Conservation (phyloP, 2,888 invertebrate genomes). For the Morpho achilles region DNA sequence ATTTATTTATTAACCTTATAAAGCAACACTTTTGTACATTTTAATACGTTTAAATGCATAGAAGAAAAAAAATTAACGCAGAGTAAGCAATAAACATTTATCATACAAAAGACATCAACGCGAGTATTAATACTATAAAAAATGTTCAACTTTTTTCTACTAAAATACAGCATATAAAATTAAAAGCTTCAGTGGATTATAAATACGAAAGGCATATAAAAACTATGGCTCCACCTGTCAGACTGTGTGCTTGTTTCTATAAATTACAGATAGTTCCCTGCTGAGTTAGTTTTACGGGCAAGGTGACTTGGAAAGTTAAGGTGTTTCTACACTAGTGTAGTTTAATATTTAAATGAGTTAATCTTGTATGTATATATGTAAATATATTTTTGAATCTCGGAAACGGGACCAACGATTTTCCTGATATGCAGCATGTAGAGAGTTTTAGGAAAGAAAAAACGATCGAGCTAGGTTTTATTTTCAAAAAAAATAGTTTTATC, state of each 20-base stretch:
- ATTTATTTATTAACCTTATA: no score
- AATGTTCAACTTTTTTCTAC: constrained; percentile 5
- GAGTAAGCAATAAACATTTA: neutral
- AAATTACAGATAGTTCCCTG: constrained; percentile 36
- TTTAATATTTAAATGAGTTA: no score
- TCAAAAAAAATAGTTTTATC: no score
- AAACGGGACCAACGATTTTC: no score
- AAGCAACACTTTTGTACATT: no score
- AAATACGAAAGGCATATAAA: constrained; percentile 15
- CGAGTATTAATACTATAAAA: neutral
- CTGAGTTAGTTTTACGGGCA: constrained; percentile 46
- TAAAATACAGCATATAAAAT: neutral
- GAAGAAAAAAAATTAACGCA: no score
- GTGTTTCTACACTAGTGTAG: neutral
- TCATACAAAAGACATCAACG: constrained; percentile 26
- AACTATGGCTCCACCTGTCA: constrained; percentile 18
- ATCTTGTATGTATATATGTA: no score
- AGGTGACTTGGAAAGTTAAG: constrained; percentile 15
- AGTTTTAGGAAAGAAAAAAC: no score
- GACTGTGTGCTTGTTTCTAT: constrained; percentile 25
- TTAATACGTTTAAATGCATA: no score
- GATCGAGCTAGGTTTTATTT: no score
- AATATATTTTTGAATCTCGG: no score
- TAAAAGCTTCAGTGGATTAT: constrained; percentile 14
- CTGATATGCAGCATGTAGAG: no score